Evolutionary conservation across 2,113 vertebrate genomes (phyloP).

Genomic region (Lasiurus cinereus): DNA sequence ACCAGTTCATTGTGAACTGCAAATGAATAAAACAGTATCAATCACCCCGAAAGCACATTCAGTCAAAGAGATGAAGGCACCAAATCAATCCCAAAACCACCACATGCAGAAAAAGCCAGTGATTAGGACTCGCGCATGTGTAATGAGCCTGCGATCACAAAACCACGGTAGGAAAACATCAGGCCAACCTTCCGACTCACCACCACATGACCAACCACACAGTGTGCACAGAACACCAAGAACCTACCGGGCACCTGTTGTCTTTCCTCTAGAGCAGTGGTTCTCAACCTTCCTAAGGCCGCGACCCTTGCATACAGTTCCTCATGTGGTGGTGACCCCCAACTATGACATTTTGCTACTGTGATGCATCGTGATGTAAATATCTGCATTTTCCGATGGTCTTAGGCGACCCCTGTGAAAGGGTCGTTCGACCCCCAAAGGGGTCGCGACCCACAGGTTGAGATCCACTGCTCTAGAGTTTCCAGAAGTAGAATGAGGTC

Average conservation of each 20-base stretch:
- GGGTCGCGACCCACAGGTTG: too few relatives aligned
- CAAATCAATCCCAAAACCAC: neutral
- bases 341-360: too few relatives aligned
- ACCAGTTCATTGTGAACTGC: neutral
- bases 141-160: constrained; percentile 1
- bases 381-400: too few relatives aligned
- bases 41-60: neutral
- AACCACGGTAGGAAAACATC: neutral
- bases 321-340: too few relatives aligned
- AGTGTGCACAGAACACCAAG: neutral
- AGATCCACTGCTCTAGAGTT: neutral
- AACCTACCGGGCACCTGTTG: neutral
- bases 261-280: neutral
- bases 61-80: neutral
- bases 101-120: neutral
- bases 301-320: too few relatives aligned
- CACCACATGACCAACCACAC: neutral
- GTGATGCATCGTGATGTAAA: too few relatives aligned
- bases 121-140: neutral
- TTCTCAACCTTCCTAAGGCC: too few relatives aligned
- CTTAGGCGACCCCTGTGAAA: too few relatives aligned
- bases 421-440: too few relatives aligned
- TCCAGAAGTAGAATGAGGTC: neutral
- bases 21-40: constrained; percentile 14
- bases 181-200: constrained; percentile 1